Percentiles rank a stretch among this genome's conserved stretches.
Conservation (phyloP, 2,888 invertebrate genomes). For the Drosophila silvestris region DNA sequence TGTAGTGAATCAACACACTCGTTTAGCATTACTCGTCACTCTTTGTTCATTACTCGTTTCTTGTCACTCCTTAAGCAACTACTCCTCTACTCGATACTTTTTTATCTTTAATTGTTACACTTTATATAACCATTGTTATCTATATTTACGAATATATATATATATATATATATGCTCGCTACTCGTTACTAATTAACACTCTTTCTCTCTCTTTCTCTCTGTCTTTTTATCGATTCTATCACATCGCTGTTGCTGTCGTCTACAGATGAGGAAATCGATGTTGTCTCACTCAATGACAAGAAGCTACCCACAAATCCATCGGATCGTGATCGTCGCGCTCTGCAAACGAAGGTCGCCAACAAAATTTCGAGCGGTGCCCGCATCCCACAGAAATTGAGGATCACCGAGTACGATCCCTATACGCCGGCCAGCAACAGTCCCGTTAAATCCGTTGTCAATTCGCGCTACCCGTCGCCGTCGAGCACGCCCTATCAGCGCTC, state of each 20-base stretch:
- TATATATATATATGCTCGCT: not conserved
- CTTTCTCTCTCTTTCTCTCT: not conserved
- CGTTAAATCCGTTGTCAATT: slow-evolving; percentile 80
- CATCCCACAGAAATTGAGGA: slow-evolving; percentile 73
- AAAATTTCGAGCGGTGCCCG: slow-evolving; percentile 84
- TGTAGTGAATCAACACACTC: not conserved
- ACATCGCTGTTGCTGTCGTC: slow-evolving; percentile 6
- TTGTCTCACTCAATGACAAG: slow-evolving; percentile 89
- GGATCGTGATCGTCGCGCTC: slow-evolving; percentile 89
- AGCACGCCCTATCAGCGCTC: slow-evolving; percentile 76
- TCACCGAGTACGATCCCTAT: slow-evolving; percentile 66
- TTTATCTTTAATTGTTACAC: not conserved
- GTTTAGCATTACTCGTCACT: not conserved
- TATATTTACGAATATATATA: not conserved
- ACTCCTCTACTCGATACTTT: not conserved
- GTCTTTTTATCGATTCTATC: not conserved
- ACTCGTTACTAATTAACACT: slow-evolving; percentile 1
- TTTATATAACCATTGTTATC: not conserved
- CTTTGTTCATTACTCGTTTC: not conserved
- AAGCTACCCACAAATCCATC: slow-evolving; percentile 90
- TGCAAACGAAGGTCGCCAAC: slow-evolving; percentile 87
- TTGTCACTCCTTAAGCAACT: no score
- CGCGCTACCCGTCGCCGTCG: slow-evolving; percentile 83
- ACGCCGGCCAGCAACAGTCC: slow-evolving; percentile 84
- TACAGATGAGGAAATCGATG: slow-evolving; percentile 92